Evolutionary conservation across 1,140 invertebrate species (phyloP).

Genomic region (Drosophila santomea): DNA sequence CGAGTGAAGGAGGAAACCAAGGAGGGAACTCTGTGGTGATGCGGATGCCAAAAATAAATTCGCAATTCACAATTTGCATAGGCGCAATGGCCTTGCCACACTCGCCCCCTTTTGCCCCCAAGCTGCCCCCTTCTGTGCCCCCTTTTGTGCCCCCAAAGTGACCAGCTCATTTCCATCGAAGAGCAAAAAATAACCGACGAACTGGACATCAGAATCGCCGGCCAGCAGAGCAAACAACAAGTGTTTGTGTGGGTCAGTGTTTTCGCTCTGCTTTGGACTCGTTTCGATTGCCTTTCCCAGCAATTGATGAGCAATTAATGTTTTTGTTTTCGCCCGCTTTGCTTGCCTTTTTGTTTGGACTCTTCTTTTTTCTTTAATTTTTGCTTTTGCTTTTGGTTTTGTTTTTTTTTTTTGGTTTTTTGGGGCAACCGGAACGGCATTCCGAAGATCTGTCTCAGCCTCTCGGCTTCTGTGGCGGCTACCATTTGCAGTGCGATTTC

Average conservation of each 20-base stretch:
- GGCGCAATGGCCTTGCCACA: conserved; percentile 6
- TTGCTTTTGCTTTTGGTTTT: too few relatives aligned
- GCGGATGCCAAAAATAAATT: conserved; percentile 64
- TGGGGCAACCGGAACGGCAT: conserved; percentile 46
- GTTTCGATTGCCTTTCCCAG: conserved; percentile 46
- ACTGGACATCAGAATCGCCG: not conserved
- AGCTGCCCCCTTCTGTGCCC: too few relatives aligned
- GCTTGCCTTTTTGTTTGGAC: not conserved
- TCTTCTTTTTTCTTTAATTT: not conserved
- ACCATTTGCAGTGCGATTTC: conserved; percentile 5
- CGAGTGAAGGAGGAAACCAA: not conserved
- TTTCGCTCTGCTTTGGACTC: conserved; percentile 12
- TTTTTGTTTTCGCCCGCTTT: conserved; percentile 22
- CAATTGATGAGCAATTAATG: conserved; percentile 70
- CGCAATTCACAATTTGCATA: conserved; percentile 38
- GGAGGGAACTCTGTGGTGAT: conserved; percentile 18
- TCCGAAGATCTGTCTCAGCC: conserved; percentile 30
- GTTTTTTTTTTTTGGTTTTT: not conserved
- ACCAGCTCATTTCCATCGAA: conserved; percentile 6
- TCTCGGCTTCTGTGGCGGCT: conserved; percentile 4
- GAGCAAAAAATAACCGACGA: not conserved
- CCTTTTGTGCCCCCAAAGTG: not conserved
- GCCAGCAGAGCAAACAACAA: conserved; percentile 38
- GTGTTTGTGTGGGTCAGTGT: conserved; percentile 68
- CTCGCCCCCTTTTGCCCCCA: not conserved